A percentile compares a stretch with the other conserved stretches of the same genome.
Evolutionary conservation across 2,888 invertebrate genomes (phyloP).

Genomic region (Cryptus viduatorius): DNA sequence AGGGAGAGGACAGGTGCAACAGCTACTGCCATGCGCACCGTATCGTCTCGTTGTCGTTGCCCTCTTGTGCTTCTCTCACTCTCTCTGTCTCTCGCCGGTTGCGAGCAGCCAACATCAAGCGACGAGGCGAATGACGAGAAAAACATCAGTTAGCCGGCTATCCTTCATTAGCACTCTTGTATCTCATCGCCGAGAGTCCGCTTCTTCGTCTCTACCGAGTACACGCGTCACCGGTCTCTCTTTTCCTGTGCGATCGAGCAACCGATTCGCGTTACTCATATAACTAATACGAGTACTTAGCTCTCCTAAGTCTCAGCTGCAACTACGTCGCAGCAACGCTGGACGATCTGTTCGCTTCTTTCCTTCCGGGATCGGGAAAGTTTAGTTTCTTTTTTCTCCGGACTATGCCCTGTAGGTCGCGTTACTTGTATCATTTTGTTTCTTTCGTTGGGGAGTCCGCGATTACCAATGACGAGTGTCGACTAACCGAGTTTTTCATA

Average conservation of each 20-base stretch:
- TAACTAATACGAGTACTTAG: constrained; percentile 30
- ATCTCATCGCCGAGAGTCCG: constrained; percentile 74
- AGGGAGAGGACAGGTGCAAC: constrained; percentile 76
- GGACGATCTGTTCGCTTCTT: constrained; percentile 11
- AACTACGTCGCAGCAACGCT: background rate
- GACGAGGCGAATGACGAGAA: constrained; percentile 61
- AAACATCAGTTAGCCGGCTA: constrained; percentile 73
- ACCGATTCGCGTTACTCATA: constrained; percentile 38
- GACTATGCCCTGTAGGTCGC: background rate
- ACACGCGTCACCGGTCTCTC: constrained; percentile 44
- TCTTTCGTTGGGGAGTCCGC: background rate
- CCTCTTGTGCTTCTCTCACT: constrained; percentile 23
- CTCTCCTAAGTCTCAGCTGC: constrained; percentile 19
- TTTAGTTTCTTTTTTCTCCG: constrained; percentile 19
- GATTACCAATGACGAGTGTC: background rate
- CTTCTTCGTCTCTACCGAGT: constrained; percentile 69
- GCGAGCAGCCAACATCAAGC: constrained; percentile 43
- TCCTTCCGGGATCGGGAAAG: constrained; percentile 58
- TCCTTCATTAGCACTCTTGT: constrained; percentile 84
- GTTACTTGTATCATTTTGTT: background rate
- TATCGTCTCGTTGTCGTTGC: constrained; percentile 55
- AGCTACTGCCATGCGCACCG: constrained; percentile 49
- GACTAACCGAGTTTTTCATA: background rate
- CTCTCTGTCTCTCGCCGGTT: constrained; percentile 27
- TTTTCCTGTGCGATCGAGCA: constrained; percentile 11